These are phyloP conservation scores for Phaetusa simplex DNA, from an alignment of 2,113 vertebrate genomes.

Conservation along the genomic window DNA sequence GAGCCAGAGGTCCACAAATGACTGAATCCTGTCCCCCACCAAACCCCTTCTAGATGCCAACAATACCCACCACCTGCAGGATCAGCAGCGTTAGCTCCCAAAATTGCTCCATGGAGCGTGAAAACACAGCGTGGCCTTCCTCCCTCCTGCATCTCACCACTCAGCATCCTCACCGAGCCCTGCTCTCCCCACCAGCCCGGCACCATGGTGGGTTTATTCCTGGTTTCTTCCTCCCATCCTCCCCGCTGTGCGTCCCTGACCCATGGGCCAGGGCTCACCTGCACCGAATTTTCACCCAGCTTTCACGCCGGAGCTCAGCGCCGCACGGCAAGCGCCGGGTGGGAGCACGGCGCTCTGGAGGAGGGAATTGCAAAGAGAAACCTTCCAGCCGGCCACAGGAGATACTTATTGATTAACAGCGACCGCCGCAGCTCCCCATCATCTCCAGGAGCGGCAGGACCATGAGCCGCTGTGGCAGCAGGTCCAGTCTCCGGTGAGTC, in stretches of 20 bases:
- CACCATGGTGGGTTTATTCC: accelerated
- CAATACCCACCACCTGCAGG: neutral
- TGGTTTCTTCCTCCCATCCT: neutral
- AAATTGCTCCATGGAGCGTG: neutral
- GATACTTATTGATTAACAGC: neutral
- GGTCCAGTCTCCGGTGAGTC: neutral
- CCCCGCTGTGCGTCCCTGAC: neutral
- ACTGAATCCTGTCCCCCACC: neutral
- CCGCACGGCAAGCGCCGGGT: accelerated
- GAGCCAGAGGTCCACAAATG: neutral
- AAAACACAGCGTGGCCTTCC: neutral
- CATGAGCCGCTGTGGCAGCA: neutral
- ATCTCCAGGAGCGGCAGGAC: conserved; percentile 49
- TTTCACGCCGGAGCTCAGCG: neutral
- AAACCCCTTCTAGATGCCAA: neutral
- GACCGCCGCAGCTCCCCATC: neutral
- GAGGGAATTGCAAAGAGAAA: neutral
- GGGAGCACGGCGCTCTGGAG: neutral
- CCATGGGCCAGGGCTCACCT: neutral
- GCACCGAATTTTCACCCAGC: neutral
- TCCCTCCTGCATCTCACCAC: neutral
- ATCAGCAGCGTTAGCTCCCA: neutral
- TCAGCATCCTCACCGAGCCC: neutral
- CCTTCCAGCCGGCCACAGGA: neutral
- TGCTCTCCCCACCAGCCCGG: neutral